Base-by-base conservation (phyloP, 2,113 vertebrate genomes). In the Antechinus stuartii region DNA sequence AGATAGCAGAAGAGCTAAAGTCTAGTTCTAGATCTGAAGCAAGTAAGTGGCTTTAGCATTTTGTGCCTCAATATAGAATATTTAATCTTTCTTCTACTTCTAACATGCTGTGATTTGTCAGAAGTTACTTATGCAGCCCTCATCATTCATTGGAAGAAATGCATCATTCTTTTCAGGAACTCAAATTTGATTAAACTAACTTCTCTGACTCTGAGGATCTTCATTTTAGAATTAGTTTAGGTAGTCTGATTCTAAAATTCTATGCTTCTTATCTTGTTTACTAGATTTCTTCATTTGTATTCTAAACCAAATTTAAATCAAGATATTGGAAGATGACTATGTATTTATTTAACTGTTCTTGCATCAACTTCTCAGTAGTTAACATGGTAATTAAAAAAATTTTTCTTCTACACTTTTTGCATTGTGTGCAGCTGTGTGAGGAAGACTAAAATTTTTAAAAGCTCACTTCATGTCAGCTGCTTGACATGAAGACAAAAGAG, bases 401-500 rank as follows among this genome's bases (percentile, higher is more conserved):
- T 94, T 93, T 25, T 93, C 50, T 26, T 27, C 92, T 95, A 93
- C 93, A 91, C 22, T 89, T 94, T 35, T 93, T 95, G 35, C 90
- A 92, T 47, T 95, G 54, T 55, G 92, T 94, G 26, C 54, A 92
- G 54, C 53, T 52, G 52, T 8, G 91, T 92, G 94, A 97, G 94
- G 50, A 25, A 93, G 11, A 92, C 50, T 68, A 94, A 96, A 94
- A 93, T 90, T 55, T 55, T 24, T 23, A 55, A 55, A 55, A 55
- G 0, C 23, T 55, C 19, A 30, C 11, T 93, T 42, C 47, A 56
- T 50, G 54, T 95, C 68, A 92, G 54, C 7, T 94, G 91, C 89
- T 54, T 97, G 92, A 91, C 61, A 93, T 68, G 90, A 96, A 95
- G 95, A 14, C 93, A 56, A 96, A 91, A 89, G 2, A 55, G 57